A percentile compares a stretch with the other conserved stretches of the same genome.
Evolutionary conservation across 2,113 vertebrate genomes (phyloP).

Genomic region (Pedionomus torquatus): DNA sequence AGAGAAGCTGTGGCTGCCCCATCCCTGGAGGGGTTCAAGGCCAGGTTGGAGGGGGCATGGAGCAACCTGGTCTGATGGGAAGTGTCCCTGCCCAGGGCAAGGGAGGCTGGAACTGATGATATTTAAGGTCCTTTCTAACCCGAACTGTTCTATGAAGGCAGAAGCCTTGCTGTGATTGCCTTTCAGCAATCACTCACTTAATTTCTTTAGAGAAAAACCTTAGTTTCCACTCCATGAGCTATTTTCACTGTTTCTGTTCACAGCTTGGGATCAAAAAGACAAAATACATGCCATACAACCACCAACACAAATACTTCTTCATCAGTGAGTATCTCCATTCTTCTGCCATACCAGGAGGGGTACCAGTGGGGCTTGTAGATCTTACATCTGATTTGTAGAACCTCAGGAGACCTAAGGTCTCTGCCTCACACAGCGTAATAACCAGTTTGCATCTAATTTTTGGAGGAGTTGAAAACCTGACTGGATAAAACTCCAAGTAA

Average conservation of each 20-base stretch:
- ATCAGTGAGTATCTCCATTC: constrained; percentile 76
- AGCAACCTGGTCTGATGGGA: too few species aligned
- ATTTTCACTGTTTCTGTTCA: not conserved
- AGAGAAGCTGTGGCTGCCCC: too few species aligned
- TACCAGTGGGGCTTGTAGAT: not conserved
- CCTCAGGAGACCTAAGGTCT: not conserved
- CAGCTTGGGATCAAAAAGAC: constrained; percentile 84
- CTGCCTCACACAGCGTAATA: not conserved
- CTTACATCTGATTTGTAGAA: not conserved
- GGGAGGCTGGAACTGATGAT: too few species aligned
- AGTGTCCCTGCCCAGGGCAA: too few species aligned
- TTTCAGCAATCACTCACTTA: too few species aligned
- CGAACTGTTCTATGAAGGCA: too few species aligned
- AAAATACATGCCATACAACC: constrained; percentile 85
- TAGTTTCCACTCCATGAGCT: not conserved
- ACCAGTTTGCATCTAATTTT: not conserved
- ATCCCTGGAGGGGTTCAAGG: too few species aligned
- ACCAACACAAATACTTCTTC: constrained; percentile 85
- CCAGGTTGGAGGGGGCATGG: too few species aligned
- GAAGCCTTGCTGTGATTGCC: too few species aligned
- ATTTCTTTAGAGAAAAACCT: too few species aligned
- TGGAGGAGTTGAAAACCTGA: not conserved
- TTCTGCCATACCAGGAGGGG: not conserved
- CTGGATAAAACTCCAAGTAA: not conserved
- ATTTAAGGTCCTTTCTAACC: too few species aligned